Base-by-base conservation (phyloP, 2,113 vertebrate species). In the Polyodon spathula region DNA sequence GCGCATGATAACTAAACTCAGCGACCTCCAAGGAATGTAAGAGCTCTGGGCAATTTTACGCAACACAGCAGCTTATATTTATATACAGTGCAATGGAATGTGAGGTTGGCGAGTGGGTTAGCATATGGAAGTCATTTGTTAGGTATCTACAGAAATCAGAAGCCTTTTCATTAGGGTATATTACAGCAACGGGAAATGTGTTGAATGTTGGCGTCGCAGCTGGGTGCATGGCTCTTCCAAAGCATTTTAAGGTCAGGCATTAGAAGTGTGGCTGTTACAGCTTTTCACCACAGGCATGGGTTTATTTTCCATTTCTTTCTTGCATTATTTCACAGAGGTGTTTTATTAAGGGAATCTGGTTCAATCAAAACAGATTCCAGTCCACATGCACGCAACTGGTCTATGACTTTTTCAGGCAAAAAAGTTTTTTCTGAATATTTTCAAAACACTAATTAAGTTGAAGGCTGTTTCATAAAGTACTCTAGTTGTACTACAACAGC, bases 61-160 rank as follows among this genome's bases (percentile, higher is more conserved):
- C 57, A 59, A 42, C 15, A 6, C 14, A 59, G 17, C 11, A 41
- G 17, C 12, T 11, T 37, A 37, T 12, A 37, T 6, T n/a, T n/a
- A 6, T 37, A 27, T 27, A 27, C 27, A 27, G 27, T 27, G 9
- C 15, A 5, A 5, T 48, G 42, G 48, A 27, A 44, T 27, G 15
- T n/a, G 41, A 17, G 40, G 58, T 27, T 27, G 15, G 16, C 6
- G 40, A 37, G 11, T 27, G 40, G 17, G 16, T 1, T 6, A 38
- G 6, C 62, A 40, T 51, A 16, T 65, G 56, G 39, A 15, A 38
- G 10, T 48, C 12, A 8, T 70, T 61, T 54, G 37, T 4, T n/a
- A n/a, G 27, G 44, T 37, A 9, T 3, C 6, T 50, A 50, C 48
- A n/a, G 37, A 27, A 53, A 27, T 54, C 37, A 41, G 44, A 43